These are phyloP conservation scores for Ceyx cyanopectus DNA, from an alignment of 2,113 vertebrate genomes.

Conservation along the genomic window DNA sequence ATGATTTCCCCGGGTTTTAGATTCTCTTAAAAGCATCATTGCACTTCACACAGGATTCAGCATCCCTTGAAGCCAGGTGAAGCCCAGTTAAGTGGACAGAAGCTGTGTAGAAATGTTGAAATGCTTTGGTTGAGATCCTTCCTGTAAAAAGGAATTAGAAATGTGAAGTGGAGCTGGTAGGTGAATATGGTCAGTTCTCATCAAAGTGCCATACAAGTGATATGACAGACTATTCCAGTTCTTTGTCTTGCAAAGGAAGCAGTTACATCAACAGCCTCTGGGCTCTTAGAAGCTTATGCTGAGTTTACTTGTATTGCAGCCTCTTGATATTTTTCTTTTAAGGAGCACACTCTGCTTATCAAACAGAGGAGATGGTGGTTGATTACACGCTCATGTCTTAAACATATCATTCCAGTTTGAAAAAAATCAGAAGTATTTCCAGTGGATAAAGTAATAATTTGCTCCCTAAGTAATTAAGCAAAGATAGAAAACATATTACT, in stretches of 20 bases:
- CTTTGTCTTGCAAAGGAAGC: not conserved
- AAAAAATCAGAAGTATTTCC: slow-evolving; percentile 4
- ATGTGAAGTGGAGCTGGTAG: not conserved
- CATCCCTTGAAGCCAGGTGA: not conserved
- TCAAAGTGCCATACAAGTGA: not conserved
- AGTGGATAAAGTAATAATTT: slow-evolving; percentile 40
- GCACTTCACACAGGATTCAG: not conserved
- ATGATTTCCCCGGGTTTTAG: not conserved
- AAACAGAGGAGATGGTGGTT: not conserved
- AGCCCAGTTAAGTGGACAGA: not conserved
- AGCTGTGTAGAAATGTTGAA: not conserved
- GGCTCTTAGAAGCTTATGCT: not conserved
- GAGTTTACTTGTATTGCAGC: not conserved
- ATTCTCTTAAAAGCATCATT: not conserved
- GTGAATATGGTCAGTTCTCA: not conserved
- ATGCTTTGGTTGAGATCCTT: not conserved
- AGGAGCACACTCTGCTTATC: not conserved
- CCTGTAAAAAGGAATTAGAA: not conserved
- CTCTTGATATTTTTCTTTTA: not conserved
- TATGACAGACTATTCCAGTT: not conserved
- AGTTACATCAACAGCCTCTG: not conserved
- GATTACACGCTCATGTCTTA: not conserved
- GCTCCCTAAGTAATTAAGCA: slow-evolving; percentile 20
- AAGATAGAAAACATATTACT: slow-evolving; percentile 18
- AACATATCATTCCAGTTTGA: slow-evolving; percentile 23